phyloP scores from a whole-genome alignment of 1,140 invertebrate species.

The Elysia chlorotica region DNA sequence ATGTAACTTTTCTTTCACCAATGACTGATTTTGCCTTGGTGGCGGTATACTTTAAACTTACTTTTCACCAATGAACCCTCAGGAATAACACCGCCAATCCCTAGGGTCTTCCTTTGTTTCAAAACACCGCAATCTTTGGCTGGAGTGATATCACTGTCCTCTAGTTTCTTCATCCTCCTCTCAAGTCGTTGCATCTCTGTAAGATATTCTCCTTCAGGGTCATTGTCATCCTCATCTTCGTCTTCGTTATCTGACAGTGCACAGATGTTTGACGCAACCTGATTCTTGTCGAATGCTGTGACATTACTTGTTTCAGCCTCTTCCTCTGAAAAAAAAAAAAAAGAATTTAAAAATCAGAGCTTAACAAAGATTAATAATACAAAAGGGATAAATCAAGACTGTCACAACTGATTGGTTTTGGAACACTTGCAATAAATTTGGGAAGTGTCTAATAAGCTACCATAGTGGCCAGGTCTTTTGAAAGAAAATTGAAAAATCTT shows the following conservation, averaged over 20 bases:
- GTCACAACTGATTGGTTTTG: background rate
- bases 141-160: conserved; percentile 10
- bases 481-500: too few species aligned
- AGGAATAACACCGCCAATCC: conserved; percentile 29
- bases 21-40: too few species aligned
- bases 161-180: background rate
- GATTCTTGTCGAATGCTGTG: conserved; percentile 4
- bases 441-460: background rate
- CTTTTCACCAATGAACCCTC: conserved; percentile 28
- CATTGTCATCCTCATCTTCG: background rate
- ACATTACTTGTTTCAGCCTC: background rate
- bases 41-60: too few species aligned
- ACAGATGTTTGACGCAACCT: conserved; percentile 8
- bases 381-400: background rate
- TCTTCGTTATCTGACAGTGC: conserved; percentile 18
- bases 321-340: background rate
- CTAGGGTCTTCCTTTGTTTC: conserved; percentile 31
- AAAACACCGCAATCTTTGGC: conserved; percentile 33
- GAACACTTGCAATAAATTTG: background rate
- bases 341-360: background rate
- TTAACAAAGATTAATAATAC: background rate
- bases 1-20: too few species aligned
- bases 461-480: background rate
- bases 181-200: conserved; percentile 4
- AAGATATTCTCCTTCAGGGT: background rate